Conservation (phyloP, 2,113 vertebrate genomes). For the Uria lomvia region DNA sequence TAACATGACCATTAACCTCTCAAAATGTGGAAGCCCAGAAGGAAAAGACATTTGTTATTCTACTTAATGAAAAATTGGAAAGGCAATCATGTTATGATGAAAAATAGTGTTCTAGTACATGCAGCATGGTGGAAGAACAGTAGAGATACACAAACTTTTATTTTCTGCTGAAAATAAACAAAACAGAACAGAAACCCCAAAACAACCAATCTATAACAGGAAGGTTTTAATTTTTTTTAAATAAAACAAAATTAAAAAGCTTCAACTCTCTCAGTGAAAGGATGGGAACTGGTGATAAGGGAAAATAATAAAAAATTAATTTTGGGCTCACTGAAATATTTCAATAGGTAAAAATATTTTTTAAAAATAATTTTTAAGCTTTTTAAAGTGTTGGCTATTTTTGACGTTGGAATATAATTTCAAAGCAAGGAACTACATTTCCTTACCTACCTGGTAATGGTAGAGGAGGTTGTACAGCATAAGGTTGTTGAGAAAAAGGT, state of each 20-base stretch:
- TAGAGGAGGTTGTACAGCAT: conserved; percentile 84
- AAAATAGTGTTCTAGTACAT: background rate
- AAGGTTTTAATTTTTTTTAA: background rate
- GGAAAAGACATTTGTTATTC: background rate
- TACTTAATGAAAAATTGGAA: background rate
- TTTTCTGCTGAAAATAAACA: background rate
- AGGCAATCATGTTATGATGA: background rate
- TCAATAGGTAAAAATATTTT: background rate
- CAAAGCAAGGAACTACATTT: background rate
- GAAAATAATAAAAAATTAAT: background rate
- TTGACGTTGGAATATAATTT: background rate
- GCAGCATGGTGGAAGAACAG: background rate
- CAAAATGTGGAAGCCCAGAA: background rate
- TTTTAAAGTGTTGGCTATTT: background rate
- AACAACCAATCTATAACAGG: background rate
- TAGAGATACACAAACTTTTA: background rate
- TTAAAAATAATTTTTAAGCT: background rate
- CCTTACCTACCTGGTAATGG: conserved; percentile 84
- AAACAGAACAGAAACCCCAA: background rate
- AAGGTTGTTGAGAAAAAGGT: conserved; percentile 91
- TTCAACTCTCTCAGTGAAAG: background rate
- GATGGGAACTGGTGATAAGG: background rate
- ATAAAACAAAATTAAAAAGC: background rate
- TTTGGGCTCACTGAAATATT: background rate
- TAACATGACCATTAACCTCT: background rate